A percentile compares a stretch with the other conserved stretches of the same genome.
These are phyloP conservation scores for Volucella zonaria DNA, from an alignment of 2,888 invertebrate genomes.

Conservation along the genomic window DNA sequence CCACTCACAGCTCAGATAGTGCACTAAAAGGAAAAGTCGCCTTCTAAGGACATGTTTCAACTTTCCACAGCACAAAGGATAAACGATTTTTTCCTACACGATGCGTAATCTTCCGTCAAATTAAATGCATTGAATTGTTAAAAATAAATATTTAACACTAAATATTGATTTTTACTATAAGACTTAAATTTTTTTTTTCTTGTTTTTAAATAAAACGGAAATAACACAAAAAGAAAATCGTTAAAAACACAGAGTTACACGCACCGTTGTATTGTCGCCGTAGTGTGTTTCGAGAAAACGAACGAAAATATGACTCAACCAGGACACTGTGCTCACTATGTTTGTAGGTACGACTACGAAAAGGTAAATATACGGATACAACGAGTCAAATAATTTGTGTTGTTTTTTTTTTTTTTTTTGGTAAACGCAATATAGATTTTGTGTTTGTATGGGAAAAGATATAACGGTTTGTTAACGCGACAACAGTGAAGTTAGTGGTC, in stretches of 20 bases:
- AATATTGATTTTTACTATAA: slow-evolving; percentile 17
- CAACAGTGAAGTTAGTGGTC: slow-evolving; percentile 65
- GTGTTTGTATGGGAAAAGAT: slow-evolving; percentile 35
- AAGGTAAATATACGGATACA: slow-evolving; percentile 52
- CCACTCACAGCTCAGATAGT: slow-evolving; percentile 16
- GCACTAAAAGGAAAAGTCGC: too few species aligned
- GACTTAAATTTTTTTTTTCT: slow-evolving; percentile 5
- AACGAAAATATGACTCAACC: slow-evolving; percentile 63
- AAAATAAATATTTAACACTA: slow-evolving; percentile 7
- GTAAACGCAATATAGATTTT: slow-evolving; percentile 57
- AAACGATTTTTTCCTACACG: too few species aligned
- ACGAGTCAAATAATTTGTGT: slow-evolving; percentile 2
- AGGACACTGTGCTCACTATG: slow-evolving; percentile 23
- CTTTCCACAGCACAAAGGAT: too few species aligned
- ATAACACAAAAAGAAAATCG: slow-evolving; percentile 2
- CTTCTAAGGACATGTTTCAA: too few species aligned
- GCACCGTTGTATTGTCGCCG: slow-evolving; percentile 43
- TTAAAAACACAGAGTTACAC: slow-evolving; percentile 20
- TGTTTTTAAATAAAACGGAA: background rate
- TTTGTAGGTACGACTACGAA: slow-evolving; percentile 53
- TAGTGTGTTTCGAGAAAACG: slow-evolving; percentile 30
- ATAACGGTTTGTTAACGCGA: slow-evolving; percentile 50
- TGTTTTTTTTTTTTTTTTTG: slow-evolving; percentile 19
- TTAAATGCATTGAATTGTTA: background rate
- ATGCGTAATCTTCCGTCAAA: too few species aligned